A percentile compares a stretch with the other conserved stretches of the same genome.
Conservation (phyloP, 2,113 vertebrate genomes). For the Tinamus guttatus region DNA sequence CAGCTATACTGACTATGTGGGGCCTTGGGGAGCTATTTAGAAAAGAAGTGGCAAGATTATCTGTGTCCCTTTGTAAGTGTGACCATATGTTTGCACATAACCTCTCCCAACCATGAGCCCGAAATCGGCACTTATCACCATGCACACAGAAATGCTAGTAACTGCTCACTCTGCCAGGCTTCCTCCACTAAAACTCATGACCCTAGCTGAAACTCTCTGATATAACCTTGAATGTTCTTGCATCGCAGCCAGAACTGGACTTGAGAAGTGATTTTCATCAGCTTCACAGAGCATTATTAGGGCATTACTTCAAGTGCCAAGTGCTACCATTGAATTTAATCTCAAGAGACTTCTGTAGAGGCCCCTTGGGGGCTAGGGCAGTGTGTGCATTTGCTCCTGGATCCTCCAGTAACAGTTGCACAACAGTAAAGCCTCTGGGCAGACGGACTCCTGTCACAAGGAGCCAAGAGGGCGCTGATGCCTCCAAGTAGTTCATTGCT, state of each 20-base stretch:
- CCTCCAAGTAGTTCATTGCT: not conserved
- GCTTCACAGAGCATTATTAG: not conserved
- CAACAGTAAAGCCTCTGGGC: accelerated
- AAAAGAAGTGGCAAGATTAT: not conserved
- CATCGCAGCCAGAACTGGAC: not conserved
- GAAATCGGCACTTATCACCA: not conserved
- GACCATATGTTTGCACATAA: not conserved
- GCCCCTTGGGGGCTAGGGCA: not conserved
- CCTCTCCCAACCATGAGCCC: not conserved
- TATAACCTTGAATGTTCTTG: not conserved
- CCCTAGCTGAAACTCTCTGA: not conserved
- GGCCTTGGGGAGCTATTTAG: not conserved
- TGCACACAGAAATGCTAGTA: not conserved
- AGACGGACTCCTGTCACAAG: not conserved
- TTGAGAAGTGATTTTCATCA: conserved; percentile 10
- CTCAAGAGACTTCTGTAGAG: not conserved
- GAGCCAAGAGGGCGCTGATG: not conserved
- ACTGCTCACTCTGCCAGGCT: not conserved
- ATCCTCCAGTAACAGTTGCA: not conserved
- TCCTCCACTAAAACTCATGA: not conserved
- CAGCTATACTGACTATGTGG: accelerated
- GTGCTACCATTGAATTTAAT: not conserved
- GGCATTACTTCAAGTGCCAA: not conserved
- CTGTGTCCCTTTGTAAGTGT: not conserved
- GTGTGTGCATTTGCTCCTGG: not conserved